Conservation (phyloP, 2,113 vertebrate species). For the Hipposideros armiger region DNA sequence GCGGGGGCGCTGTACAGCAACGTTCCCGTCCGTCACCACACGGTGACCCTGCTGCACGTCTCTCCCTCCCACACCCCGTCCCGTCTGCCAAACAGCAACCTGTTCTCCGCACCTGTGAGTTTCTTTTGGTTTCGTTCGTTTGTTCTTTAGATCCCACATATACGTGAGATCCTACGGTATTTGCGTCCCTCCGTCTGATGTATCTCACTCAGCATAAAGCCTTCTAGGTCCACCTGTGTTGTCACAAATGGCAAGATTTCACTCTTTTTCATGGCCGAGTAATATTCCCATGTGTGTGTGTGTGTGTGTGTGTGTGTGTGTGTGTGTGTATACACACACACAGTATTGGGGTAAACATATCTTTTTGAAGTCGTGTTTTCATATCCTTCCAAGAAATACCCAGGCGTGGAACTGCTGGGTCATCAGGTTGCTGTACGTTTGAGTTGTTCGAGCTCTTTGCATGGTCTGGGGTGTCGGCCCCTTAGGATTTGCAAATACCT, state of each 20-base stretch:
- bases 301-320: too few relatives aligned
- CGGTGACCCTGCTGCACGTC: too few relatives aligned
- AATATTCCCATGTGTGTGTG: too few relatives aligned
- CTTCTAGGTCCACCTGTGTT: background rate
- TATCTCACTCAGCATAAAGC: background rate
- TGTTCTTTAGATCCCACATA: background rate
- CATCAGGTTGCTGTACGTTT: too few relatives aligned
- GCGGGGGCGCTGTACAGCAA: too few relatives aligned
- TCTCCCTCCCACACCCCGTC: background rate
- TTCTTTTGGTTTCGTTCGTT: background rate
- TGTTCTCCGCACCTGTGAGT: background rate
- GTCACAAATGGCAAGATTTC: background rate
- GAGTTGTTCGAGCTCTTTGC: background rate
- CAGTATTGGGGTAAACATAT: too few relatives aligned
- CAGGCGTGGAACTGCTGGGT: background rate
- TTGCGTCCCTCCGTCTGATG: too few relatives aligned
- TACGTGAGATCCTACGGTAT: background rate
- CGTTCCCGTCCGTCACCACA: background rate
- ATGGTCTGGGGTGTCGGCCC: accelerated
- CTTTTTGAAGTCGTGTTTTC: background rate
- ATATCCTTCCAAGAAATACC: background rate
- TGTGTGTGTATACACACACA: too few relatives aligned
- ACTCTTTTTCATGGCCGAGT: background rate
- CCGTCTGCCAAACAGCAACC: background rate
- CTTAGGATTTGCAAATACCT: accelerated